Conservation (phyloP, 2,888 invertebrate genomes). For the Lysandra bellargus region DNA sequence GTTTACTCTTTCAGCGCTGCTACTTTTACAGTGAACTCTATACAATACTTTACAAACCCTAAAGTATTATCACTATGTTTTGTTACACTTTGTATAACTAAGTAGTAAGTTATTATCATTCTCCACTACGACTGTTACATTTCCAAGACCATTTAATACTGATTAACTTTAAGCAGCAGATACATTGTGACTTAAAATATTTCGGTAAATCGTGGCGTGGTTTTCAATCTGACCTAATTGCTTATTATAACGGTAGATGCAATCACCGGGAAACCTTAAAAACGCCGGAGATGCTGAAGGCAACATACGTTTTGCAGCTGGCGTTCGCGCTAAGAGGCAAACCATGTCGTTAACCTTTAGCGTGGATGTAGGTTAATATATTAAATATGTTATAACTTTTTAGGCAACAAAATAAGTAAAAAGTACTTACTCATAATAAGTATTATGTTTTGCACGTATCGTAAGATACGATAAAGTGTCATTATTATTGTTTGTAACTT, state of each 20-base stretch:
- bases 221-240: constrained; percentile 6
- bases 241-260: constrained; percentile 1
- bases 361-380: background rate
- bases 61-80: too few relatives aligned
- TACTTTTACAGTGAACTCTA: too few relatives aligned
- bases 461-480: too few relatives aligned
- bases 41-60: too few relatives aligned
- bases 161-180: too few relatives aligned
- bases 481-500: too few relatives aligned
- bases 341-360: background rate
- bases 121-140: too few relatives aligned
- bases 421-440: background rate
- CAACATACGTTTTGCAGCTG: constrained; percentile 9
- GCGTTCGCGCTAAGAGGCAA: background rate
- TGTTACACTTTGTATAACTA: too few relatives aligned
- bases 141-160: too few relatives aligned
- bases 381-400: background rate
- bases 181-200: background rate
- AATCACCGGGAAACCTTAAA: background rate
- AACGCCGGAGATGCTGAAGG: background rate
- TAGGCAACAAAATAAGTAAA: background rate
- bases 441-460: too few relatives aligned
- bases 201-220: background rate
- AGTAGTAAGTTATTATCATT: too few relatives aligned
- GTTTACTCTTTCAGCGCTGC: too few relatives aligned